Evolutionary conservation across 2,888 invertebrate genomes (phyloP).

Genomic region (Apamea sordens): DNA sequence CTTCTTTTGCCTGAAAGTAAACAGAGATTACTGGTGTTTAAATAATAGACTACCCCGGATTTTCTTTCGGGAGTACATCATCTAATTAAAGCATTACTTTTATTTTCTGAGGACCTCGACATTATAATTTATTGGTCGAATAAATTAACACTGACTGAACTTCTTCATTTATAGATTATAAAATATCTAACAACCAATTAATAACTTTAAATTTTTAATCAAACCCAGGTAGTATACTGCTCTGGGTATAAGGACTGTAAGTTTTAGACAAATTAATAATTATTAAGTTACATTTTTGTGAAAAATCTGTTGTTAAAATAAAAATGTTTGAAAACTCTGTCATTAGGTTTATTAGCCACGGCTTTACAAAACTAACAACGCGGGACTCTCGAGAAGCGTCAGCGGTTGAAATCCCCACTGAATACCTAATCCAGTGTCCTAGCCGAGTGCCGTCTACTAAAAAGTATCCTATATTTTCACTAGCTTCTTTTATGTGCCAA

Average conservation of each 20-base stretch:
- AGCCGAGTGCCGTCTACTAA: constrained; percentile 42
- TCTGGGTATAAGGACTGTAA: background rate
- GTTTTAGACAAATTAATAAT: background rate
- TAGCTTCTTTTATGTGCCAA: constrained; percentile 18
- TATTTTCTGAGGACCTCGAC: background rate
- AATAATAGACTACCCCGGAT: constrained; percentile 47
- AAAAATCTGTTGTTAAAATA: constrained; percentile 6
- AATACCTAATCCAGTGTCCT: constrained; percentile 60
- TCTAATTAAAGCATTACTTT: constrained; percentile 12
- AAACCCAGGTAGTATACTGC: background rate
- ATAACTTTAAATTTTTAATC: background rate
- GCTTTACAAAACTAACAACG: constrained; percentile 58
- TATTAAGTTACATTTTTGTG: background rate
- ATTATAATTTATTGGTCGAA: constrained; percentile 8
- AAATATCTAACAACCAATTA: background rate
- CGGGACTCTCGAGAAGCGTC: constrained; percentile 44
- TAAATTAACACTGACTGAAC: background rate
- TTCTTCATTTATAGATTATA: background rate
- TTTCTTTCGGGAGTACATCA: constrained; percentile 30
- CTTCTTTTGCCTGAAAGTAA: constrained; percentile 38
- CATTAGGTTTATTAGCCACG: constrained; percentile 56
- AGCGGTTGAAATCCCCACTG: constrained; percentile 59
- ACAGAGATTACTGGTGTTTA: constrained; percentile 41
- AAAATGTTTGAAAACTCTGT: constrained; percentile 36
- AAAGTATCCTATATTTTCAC: constrained; percentile 30